These are phyloP conservation scores for Hecatera dysodea DNA, from an alignment of 2,888 invertebrate genomes.

Conservation along the genomic window DNA sequence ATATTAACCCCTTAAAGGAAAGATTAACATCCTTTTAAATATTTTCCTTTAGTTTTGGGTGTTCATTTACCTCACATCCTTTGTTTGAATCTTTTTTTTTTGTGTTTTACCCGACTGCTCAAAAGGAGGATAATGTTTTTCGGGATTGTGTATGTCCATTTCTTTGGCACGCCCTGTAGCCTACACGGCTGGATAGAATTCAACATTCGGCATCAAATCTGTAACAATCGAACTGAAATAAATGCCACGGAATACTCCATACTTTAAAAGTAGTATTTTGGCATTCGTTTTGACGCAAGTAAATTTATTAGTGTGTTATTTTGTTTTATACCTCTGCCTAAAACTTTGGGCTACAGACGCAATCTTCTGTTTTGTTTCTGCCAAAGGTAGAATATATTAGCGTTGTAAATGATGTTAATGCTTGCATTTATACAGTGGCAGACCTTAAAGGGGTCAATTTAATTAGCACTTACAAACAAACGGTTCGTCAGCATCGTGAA, in stretches of 20 bases:
- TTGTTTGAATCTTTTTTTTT: neutral
- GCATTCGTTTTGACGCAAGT: too few relatives aligned
- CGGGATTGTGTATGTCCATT: too few relatives aligned
- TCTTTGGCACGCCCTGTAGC: too few relatives aligned
- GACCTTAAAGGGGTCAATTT: constrained; percentile 34
- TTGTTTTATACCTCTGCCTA: neutral
- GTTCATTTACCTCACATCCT: constrained; percentile 7
- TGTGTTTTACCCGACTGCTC: too few relatives aligned
- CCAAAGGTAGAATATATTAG: constrained; percentile 20
- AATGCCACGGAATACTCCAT: too few relatives aligned
- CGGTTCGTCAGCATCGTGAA: constrained; percentile 11
- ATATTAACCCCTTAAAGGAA: neutral
- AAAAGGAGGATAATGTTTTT: too few relatives aligned
- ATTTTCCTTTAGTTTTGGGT: constrained; percentile 26
- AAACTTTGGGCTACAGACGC: neutral
- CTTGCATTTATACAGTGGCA: constrained; percentile 23
- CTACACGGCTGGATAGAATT: too few relatives aligned
- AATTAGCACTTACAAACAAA: constrained; percentile 40
- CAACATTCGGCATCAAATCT: too few relatives aligned
- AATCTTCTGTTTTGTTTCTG: neutral
- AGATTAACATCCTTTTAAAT: constrained; percentile 30
- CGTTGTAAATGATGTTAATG: constrained; percentile 31
- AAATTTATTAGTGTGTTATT: too few relatives aligned
- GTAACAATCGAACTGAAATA: too few relatives aligned
- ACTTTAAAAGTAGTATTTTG: too few relatives aligned